Evolutionary conservation across 2,113 vertebrate genomes (phyloP).

Genomic region (Oncorhynchus kisutch): DNA sequence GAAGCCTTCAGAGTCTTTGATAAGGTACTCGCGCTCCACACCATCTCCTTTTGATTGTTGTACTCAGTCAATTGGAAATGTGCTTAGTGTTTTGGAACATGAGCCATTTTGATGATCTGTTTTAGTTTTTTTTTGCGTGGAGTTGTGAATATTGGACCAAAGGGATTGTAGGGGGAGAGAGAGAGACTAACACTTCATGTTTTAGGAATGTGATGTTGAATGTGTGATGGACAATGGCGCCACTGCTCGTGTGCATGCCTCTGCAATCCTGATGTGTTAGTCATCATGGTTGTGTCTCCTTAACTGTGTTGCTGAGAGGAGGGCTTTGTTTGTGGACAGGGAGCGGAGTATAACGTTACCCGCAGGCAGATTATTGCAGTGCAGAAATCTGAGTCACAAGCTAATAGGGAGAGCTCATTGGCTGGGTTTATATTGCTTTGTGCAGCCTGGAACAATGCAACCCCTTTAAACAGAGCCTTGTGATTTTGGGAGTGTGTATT

Average conservation of each 20-base stretch:
- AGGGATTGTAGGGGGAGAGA: too few species aligned
- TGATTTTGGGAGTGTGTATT: neutral
- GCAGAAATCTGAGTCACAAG: neutral
- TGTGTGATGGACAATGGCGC: too few species aligned
- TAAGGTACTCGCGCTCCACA: constrained; percentile 69
- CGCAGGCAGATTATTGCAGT: neutral
- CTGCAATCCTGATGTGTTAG: neutral
- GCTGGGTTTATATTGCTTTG: neutral
- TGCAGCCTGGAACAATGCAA: neutral
- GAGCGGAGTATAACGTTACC: neutral
- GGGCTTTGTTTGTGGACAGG: constrained; percentile 10
- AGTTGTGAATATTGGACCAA: too few species aligned
- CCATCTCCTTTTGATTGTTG: too few species aligned
- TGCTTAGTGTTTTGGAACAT: too few species aligned
- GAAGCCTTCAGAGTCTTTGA: constrained; percentile 91
- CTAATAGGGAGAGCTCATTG: neutral
- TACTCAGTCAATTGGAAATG: too few species aligned
- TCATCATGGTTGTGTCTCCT: neutral
- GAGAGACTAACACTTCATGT: too few species aligned
- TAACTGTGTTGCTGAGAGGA: neutral
- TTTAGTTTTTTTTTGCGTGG: too few species aligned
- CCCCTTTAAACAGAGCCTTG: neutral
- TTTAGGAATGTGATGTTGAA: neutral
- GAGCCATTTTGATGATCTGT: too few species aligned
- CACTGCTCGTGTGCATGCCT: too few species aligned